phyloP scores from a whole-genome alignment of 1,140 invertebrate species.

The Solenopsis fugax region DNA sequence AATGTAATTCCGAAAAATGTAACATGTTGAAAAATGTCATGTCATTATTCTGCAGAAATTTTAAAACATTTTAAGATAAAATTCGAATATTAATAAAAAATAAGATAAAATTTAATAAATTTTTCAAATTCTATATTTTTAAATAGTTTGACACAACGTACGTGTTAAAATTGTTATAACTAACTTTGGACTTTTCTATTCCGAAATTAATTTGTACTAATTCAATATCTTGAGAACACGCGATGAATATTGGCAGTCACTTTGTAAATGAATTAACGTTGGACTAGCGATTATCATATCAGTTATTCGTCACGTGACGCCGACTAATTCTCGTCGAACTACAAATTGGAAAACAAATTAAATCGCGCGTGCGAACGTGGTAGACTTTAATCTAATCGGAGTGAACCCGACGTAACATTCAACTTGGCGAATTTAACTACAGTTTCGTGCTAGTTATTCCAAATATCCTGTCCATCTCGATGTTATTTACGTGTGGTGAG shows the following conservation, averaged over 20 bases:
- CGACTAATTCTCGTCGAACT: conserved; percentile 5
- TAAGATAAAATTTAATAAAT: background rate
- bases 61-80: background rate
- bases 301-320: background rate
- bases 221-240: background rate
- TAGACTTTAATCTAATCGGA: conserved; percentile 37
- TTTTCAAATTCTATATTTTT: background rate
- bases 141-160: background rate
- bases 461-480: background rate
- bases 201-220: background rate
- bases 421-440: conserved; percentile 46
- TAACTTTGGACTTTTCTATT: background rate
- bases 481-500: background rate
- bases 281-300: background rate
- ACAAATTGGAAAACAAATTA: conserved; percentile 33
- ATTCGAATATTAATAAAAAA: background rate
- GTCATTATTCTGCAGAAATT: background rate
- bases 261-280: background rate
- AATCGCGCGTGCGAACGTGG: background rate
- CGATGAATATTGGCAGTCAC: background rate
- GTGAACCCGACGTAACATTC: conserved; percentile 16
- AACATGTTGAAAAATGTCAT: background rate
- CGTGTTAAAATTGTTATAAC: background rate
- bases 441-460: conserved; percentile 25
- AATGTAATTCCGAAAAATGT: background rate